Evolutionary conservation across 1,140 invertebrate genomes (phyloP).

Genomic region (Tetragonula clypearis): DNA sequence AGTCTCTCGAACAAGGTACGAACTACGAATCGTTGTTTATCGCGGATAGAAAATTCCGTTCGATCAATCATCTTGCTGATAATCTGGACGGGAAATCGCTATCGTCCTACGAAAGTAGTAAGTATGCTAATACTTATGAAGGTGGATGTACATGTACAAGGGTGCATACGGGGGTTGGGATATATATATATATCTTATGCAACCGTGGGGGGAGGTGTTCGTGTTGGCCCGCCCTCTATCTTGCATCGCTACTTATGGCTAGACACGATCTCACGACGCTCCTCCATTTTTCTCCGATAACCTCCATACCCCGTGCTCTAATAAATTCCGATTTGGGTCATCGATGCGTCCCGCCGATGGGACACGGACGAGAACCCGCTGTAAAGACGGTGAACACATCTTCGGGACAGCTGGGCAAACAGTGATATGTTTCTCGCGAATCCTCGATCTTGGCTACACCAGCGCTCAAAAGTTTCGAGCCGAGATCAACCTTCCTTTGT

Average conservation of each 20-base stretch:
- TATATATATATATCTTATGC: slow-evolving; percentile 18
- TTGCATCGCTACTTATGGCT: slow-evolving; percentile 64
- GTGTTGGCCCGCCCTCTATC: slow-evolving; percentile 40
- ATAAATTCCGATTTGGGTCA: slow-evolving; percentile 64
- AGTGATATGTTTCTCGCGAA: neutral
- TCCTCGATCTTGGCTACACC: neutral
- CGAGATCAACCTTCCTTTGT: too few relatives aligned
- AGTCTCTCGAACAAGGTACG: neutral
- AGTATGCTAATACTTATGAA: neutral
- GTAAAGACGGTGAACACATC: neutral
- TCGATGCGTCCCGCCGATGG: slow-evolving; percentile 26
- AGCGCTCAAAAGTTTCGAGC: neutral
- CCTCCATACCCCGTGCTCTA: slow-evolving; percentile 47
- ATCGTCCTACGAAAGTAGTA: neutral
- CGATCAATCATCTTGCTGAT: neutral
- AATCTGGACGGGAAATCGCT: neutral
- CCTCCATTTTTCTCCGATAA: slow-evolving; percentile 60
- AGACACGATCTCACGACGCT: slow-evolving; percentile 61
- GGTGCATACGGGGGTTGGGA: neutral
- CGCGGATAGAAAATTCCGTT: neutral
- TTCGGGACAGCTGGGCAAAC: neutral
- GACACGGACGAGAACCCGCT: neutral
- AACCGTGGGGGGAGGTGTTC: neutral
- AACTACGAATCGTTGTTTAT: neutral
- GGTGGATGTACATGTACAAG: neutral